Evolutionary conservation across 1,140 invertebrate species (phyloP), one percentile per base, ranked within the genome.

Genomic region (Conus betulinus): DNA sequence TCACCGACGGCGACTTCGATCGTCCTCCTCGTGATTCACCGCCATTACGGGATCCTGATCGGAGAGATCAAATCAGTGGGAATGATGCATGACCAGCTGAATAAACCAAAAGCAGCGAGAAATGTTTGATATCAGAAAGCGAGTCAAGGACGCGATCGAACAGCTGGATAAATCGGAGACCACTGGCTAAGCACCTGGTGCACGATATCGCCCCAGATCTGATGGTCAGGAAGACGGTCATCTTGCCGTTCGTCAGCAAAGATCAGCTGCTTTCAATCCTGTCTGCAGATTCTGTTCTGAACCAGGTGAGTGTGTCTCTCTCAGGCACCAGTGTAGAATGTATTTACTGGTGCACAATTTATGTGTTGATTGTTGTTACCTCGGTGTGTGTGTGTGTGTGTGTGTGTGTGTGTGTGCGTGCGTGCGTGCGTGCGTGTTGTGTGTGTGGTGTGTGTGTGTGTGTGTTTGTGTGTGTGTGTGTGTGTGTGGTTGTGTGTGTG

Each of bases 51-150:
- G 23, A 74, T 86, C 27, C 60, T 86, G 3, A 51, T 86, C 25
- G 84, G 84, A 23, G 84, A 86, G 39, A 74, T 86, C 20, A 86
- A 86, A 23, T 39, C 84, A 8, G 67, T 86, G 13, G 84, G 84
- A 8, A 53, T 74, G 84, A 13, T 71, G 7, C 2, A 39, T 53
- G 63, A 5, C 20, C 23, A 71, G 11, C 71, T 86, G 67, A 27
- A 86, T 13, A 74, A 67, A 23, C 5, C n/a, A 23, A 3, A 71
- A 1, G 55, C 60, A 6, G n/a, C 52, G 10, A 25, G 15, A 23
- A 67, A 76, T n/a, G 84, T 27, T n/a, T 74, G 63, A 74, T 5
- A 27, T 86, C 23, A n/a, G 25, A 1, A 86, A 86, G 39, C 60
- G 67, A 39, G 67, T 86, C 17, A 2, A 4, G 51, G 52, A 53